Base-by-base conservation (phyloP, 2,888 invertebrate species). In the Cephus pygmeus region DNA sequence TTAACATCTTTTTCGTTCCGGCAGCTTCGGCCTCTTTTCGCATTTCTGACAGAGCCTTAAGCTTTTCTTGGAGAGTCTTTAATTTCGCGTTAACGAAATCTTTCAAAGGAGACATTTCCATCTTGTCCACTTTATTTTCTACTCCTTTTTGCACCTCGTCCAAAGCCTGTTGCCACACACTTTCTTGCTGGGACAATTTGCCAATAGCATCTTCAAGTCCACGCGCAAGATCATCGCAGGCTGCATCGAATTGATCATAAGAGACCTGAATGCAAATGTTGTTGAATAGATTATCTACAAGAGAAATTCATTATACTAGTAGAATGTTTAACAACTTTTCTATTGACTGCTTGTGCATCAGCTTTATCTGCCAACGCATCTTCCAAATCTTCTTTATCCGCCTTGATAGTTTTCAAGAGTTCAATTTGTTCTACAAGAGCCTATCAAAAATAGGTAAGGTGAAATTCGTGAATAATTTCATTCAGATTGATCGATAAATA, bases 301-400 rank as follows among this genome's bases (percentile, higher is more conserved):
- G 0, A 12, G 34, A 36, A 35, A 31, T 4, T 56, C n/a, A 75
- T 73, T 4, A 33, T 33, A 4, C 56, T 34, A 4, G 34, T 36
- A 33, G 12, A 23, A 71, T 31, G 12, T 11, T 71, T 9, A 33
- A 31, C 9, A 11, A 96, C 96, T 87, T 96, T 96, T 69, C 94
- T 93, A 77, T 95, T 94, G 79, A 96, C 91, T 87, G 94, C 92
- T 1, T 94, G 93, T 75, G 94, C 92, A 87, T 96, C 96, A 0
- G 96, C 96, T 90, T 96, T 96, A 78, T 95, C 95, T 0, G 96
- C 95, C 84, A 96, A 92, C 2, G 95, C 94, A 80, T 95, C 95
- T 79, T 94, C 94, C 84, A 96, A 92, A 83, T 95, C 95, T 83
- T 94, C 95, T 80, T 94, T 94, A 84, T 96, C 95, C 6, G 96